Conservation (phyloP, 2,888 invertebrate genomes). For the Acleris emargana region DNA sequence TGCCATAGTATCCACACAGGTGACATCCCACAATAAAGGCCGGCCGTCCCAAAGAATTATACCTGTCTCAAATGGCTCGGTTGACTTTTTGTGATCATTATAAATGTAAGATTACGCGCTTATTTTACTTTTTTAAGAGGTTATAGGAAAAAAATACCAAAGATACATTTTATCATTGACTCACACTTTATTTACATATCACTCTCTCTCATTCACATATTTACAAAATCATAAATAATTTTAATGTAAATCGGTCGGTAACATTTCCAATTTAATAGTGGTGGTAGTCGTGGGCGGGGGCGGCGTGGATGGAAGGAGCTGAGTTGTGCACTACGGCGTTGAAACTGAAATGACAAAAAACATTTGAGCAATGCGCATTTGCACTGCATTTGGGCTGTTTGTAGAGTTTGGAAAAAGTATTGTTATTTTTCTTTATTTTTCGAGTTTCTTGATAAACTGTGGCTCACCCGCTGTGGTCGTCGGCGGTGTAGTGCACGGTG, state of each 20-base stretch:
- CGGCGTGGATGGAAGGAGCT: conserved; percentile 44
- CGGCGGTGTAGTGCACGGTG: conserved; percentile 80
- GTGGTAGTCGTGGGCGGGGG: conserved; percentile 42
- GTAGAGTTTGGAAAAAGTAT: neutral
- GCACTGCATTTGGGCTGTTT: too few relatives aligned
- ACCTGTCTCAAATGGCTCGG: too few relatives aligned
- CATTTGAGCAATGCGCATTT: neutral
- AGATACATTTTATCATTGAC: conserved; percentile 29
- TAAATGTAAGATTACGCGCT: too few relatives aligned
- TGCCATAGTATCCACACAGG: too few relatives aligned
- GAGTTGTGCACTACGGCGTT: conserved; percentile 49
- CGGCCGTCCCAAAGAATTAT: too few relatives aligned
- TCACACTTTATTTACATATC: conserved; percentile 50
- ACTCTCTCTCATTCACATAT: conserved; percentile 42
- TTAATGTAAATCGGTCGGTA: conserved; percentile 37
- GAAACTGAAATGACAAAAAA: conserved; percentile 42
- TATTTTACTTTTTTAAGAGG: neutral
- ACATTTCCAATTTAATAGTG: conserved; percentile 21
- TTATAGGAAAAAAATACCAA: neutral
- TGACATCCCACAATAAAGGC: too few relatives aligned
- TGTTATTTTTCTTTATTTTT: neutral
- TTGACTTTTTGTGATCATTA: too few relatives aligned
- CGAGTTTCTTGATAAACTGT: neutral
- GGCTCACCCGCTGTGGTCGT: conserved; percentile 76
- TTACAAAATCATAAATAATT: conserved; percentile 54